Evolutionary conservation across 2,888 invertebrate species (phyloP).

Genomic region (Smittia aterrima): DNA sequence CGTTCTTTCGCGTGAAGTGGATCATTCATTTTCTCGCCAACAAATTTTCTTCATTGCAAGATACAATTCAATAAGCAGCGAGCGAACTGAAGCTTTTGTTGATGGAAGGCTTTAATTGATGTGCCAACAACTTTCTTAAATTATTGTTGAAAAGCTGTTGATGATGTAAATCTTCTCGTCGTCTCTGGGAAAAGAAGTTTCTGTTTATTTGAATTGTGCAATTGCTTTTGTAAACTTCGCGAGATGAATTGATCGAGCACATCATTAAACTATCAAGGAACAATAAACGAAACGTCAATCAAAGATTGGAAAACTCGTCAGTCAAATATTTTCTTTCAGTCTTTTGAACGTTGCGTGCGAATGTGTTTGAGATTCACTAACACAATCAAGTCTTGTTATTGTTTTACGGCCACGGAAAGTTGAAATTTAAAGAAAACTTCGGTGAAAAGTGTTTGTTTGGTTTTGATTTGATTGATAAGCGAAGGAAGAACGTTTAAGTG

Average conservation of each 20-base stretch:
- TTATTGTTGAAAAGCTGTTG: not conserved
- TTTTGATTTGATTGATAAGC: too few species aligned
- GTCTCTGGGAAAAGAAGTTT: not conserved
- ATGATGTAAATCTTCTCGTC: not conserved
- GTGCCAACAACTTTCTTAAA: not conserved
- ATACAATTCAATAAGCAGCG: not conserved
- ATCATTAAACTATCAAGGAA: conserved; percentile 18
- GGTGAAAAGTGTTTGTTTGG: too few species aligned
- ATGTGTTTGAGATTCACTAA: too few species aligned
- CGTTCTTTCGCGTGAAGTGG: not conserved
- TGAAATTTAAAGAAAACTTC: too few species aligned
- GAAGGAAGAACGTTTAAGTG: too few species aligned
- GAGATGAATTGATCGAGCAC: too few species aligned
- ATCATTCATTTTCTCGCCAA: too few species aligned
- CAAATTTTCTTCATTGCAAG: too few species aligned
- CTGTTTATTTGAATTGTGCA: too few species aligned
- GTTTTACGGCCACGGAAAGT: too few species aligned
- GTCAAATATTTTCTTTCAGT: not conserved
- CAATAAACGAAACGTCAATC: conserved; percentile 33
- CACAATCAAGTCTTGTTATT: too few species aligned
- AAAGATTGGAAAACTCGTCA: not conserved
- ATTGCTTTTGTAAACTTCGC: not conserved
- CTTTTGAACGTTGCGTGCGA: too few species aligned
- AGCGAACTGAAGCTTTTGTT: not conserved
- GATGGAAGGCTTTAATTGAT: not conserved